phyloP scores from a whole-genome alignment of 2,888 invertebrate species.

The Tenthredo notha region DNA sequence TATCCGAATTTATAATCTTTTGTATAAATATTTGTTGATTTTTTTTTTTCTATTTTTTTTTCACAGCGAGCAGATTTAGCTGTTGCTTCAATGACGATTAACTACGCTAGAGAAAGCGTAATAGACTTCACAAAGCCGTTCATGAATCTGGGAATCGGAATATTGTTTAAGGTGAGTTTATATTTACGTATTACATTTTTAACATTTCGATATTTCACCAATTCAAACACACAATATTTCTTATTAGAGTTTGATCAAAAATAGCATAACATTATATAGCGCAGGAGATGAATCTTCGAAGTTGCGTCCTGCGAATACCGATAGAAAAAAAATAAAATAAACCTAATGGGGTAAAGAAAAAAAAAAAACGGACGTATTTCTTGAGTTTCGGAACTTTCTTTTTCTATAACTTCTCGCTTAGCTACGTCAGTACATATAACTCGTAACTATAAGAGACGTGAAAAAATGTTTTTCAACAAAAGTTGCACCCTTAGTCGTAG shows the following conservation, averaged over 20 bases:
- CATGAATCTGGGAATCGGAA: constrained; percentile 98
- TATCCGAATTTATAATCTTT: background rate
- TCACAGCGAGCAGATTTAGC: constrained; percentile 95
- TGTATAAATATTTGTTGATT: background rate
- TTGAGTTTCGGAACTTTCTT: constrained; percentile 20
- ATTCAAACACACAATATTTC: constrained; percentile 25
- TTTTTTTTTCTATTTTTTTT: background rate
- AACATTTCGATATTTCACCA: background rate
- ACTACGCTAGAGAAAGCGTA: constrained; percentile 95
- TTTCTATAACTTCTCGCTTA: constrained; percentile 32
- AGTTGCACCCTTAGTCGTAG: background rate
- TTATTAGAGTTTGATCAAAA: background rate
- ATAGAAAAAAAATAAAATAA: background rate
- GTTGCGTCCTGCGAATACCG: background rate
- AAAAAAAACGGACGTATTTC: background rate
- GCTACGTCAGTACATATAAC: background rate
- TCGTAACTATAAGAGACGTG: constrained; percentile 41
- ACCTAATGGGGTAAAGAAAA: background rate
- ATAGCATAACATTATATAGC: background rate
- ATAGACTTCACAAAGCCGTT: constrained; percentile 99
- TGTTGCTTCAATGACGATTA: constrained; percentile 98
- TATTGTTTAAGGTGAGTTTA: constrained; percentile 92
- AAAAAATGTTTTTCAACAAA: constrained; percentile 42
- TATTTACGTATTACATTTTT: constrained; percentile 60
- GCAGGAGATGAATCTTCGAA: background rate